phyloP scores from a whole-genome alignment of 2,797 vertebrate genomes.

The Muscicapa comitata region DNA sequence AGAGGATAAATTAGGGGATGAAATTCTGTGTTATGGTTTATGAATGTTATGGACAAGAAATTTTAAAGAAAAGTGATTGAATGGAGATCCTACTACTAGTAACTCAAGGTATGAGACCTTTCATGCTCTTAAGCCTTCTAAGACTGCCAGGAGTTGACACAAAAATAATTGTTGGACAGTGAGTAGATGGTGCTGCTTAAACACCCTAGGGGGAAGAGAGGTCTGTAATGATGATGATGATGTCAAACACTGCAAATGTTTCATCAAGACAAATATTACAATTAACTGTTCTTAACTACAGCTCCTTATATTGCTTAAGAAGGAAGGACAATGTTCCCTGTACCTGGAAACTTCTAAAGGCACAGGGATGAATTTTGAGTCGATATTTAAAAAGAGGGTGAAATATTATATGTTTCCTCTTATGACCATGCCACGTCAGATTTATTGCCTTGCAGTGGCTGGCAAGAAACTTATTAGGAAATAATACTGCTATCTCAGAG shows the following conservation, averaged over 20 bases:
- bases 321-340: not conserved
- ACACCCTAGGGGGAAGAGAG: not conserved
- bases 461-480: conserved; percentile 11
- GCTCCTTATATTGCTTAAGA: not conserved
- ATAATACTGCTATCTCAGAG: conserved; percentile 3
- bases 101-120: not conserved
- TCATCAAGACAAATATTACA: not conserved
- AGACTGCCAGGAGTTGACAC: not conserved
- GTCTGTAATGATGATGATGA: not conserved
- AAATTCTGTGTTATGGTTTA: not conserved
- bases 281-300: not conserved
- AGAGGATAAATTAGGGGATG: not conserved
- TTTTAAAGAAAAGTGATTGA: not conserved
- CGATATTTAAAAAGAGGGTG: not conserved
- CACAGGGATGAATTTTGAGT: not conserved
- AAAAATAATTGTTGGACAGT: not conserved
- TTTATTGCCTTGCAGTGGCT: conserved; percentile 12
- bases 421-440: not conserved
- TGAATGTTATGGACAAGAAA: not conserved
- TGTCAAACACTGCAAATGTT: not conserved
- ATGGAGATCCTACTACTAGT: not conserved
- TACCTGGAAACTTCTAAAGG: not conserved
- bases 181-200: not conserved
- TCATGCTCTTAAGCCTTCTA: not conserved
- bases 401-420: conserved; percentile 2